These are phyloP conservation scores for Medauroidea extradentata DNA, from an alignment of 1,140 invertebrate species.

Conservation along the genomic window DNA sequence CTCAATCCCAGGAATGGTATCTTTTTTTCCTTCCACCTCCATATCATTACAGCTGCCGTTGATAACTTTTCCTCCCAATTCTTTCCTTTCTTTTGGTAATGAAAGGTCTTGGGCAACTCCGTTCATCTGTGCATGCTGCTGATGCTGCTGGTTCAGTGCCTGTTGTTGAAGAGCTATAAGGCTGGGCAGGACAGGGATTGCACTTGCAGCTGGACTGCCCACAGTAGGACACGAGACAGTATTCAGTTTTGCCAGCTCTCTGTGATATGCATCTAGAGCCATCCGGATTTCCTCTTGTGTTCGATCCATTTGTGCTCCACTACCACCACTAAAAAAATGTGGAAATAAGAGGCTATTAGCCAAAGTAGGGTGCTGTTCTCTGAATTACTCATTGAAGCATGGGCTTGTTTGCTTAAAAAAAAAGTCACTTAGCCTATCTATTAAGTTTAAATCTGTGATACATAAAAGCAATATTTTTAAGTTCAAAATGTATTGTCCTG, in stretches of 20 bases:
- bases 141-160: constrained; percentile 35
- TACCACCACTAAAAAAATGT: constrained; percentile 65
- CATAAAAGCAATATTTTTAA: too few species aligned
- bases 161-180: constrained; percentile 70
- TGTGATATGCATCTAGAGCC: constrained; percentile 86
- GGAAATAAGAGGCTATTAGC: constrained; percentile 70
- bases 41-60: constrained; percentile 13
- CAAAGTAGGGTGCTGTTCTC: constrained; percentile 57
- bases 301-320: constrained; percentile 61
- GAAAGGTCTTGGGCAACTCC: constrained; percentile 80
- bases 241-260: constrained; percentile 84
- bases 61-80: constrained; percentile 56
- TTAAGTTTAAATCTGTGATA: too few species aligned
- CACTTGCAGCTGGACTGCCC: constrained; percentile 8
- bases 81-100: constrained; percentile 66
- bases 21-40: constrained; percentile 17
- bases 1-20: constrained; percentile 16
- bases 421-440: too few species aligned
- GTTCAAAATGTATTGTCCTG: too few species aligned
- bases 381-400: constrained; percentile 26
- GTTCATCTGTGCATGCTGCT: constrained; percentile 47
- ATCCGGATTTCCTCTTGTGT: constrained; percentile 83
- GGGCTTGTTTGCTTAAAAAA: too few species aligned
- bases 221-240: constrained; percentile 4
- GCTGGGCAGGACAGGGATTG: constrained; percentile 50